These are phyloP conservation scores for Natator depressus DNA, from an alignment of 2,113 vertebrate genomes.

Conservation along the genomic window DNA sequence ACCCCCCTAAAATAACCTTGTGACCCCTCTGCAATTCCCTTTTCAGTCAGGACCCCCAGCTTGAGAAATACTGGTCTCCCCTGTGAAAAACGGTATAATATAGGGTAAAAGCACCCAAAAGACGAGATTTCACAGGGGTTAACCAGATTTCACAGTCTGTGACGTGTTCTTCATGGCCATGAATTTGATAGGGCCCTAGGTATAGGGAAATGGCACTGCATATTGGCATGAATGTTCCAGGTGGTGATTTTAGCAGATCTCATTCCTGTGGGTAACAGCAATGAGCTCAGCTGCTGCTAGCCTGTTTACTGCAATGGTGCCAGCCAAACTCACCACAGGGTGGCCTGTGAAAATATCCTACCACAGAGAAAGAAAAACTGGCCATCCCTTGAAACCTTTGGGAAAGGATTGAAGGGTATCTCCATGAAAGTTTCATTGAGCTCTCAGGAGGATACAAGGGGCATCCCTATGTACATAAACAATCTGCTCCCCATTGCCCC, in stretches of 20 bases:
- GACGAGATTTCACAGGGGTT: too few species aligned
- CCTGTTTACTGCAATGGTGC: background rate
- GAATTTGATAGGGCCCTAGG: too few species aligned
- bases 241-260: background rate
- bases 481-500: background rate
- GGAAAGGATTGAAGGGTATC: background rate
- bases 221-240: background rate
- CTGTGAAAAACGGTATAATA: too few species aligned
- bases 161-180: too few species aligned
- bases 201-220: too few species aligned
- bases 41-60: too few species aligned
- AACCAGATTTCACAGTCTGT: too few species aligned
- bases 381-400: background rate
- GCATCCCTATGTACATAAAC: background rate
- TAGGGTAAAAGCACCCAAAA: too few species aligned
- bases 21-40: too few species aligned
- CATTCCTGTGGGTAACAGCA: background rate
- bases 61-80: too few species aligned
- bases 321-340: background rate
- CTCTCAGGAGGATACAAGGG: background rate
- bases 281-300: background rate
- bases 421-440: background rate
- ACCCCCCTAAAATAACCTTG: too few species aligned
- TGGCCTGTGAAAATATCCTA: background rate
- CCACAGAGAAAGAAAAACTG: background rate